A percentile compares a stretch with the other conserved stretches of the same genome.
These are phyloP conservation scores for Lamprotornis superbus DNA, from an alignment of 2,113 vertebrate species.

Conservation along the genomic window DNA sequence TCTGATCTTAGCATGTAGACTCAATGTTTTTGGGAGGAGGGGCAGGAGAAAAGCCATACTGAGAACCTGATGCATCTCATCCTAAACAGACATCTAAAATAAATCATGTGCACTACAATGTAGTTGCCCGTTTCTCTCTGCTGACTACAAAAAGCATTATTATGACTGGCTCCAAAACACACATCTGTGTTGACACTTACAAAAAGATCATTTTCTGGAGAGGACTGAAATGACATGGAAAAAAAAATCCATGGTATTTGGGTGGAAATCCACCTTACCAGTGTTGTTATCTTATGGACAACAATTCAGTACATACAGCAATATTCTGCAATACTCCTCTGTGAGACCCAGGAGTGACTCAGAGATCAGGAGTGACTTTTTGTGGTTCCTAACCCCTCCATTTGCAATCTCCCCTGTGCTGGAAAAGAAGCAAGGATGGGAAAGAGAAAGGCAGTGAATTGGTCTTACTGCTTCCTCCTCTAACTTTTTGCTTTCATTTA, in stretches of 20 bases:
- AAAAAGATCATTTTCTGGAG: not conserved
- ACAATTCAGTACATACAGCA: not conserved
- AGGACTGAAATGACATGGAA: not conserved
- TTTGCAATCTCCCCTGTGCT: not conserved
- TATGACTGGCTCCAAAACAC: not conserved
- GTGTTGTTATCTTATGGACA: not conserved
- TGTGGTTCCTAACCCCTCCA: not conserved
- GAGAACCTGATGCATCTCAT: not conserved
- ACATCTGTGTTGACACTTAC: not conserved
- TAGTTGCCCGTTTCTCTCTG: accelerated
- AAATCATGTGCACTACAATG: not conserved
- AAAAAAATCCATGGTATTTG: not conserved
- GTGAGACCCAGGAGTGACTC: not conserved
- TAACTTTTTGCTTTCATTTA: not conserved
- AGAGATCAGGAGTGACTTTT: not conserved
- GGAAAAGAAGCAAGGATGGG: not conserved
- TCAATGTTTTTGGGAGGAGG: not conserved
- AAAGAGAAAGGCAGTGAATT: not conserved
- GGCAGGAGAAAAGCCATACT: not conserved
- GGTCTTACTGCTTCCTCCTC: not conserved
- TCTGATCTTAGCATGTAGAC: not conserved
- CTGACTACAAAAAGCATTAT: not conserved
- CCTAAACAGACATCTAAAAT: not conserved
- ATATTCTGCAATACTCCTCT: not conserved
- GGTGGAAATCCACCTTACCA: not conserved